Evolutionary conservation across 1,140 invertebrate genomes (phyloP).

Genomic region (Penaeus chinensis): DNA sequence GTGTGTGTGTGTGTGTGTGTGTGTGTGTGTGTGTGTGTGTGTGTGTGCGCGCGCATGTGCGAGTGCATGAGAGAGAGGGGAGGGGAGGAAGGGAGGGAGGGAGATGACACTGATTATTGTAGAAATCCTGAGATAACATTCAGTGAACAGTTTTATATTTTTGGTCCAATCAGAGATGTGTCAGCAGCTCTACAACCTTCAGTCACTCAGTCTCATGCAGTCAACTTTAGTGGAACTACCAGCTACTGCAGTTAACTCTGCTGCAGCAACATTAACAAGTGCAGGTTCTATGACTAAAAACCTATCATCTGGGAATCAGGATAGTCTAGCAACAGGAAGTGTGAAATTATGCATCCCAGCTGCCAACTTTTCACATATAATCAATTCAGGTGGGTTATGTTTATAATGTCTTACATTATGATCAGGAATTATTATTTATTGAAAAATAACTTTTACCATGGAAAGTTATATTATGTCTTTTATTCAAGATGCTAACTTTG

Average conservation of each 20-base stretch:
- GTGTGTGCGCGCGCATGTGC: too few species aligned
- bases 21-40: too few species aligned
- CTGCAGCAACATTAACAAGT: background rate
- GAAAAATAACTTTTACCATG: too few species aligned
- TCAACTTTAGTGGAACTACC: constrained; percentile 50
- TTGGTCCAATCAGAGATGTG: constrained; percentile 38
- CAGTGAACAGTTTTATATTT: background rate
- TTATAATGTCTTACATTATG: background rate
- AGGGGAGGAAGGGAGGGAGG: too few species aligned
- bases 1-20: too few species aligned
- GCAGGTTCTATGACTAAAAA: background rate
- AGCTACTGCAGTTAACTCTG: constrained; percentile 1
- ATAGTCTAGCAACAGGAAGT: constrained; percentile 31
- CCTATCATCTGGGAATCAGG: background rate
- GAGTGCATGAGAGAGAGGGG: too few species aligned
- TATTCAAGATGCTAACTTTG: too few species aligned
- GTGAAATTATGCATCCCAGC: constrained; percentile 51
- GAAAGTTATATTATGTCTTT: too few species aligned
- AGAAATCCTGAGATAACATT: background rate
- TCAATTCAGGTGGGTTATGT: constrained; percentile 36
- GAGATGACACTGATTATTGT: background rate
- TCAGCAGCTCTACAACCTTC: constrained; percentile 49
- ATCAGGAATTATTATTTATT: too few species aligned
- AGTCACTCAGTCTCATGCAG: constrained; percentile 45
- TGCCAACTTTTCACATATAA: constrained; percentile 50